Base-by-base conservation (phyloP, 2,113 vertebrate species). In the Peromyscus maniculatus region DNA sequence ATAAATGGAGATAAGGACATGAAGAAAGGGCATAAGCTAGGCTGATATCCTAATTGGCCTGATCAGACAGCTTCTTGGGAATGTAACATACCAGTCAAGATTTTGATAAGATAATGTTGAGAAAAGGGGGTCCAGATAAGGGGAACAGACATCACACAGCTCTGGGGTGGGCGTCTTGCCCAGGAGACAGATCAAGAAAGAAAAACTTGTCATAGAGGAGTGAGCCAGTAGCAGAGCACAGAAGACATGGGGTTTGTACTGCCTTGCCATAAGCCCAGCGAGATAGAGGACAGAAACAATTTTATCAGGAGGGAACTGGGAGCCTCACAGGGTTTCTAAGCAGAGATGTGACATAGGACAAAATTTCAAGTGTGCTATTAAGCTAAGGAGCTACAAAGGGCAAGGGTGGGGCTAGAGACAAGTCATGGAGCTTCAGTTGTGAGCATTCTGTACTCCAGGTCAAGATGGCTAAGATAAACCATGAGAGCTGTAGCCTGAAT, bases 391-490 rank as follows among this genome's bases (percentile, higher is more conserved):
- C 33, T 67, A 1, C 17, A 33, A 36, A 87, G 22, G 17, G 12
- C 39, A 26, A 33, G 21, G 46, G 4, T 4, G 26, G n/a, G 33
- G 5, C 33, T n/a, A 33, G 15, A 55, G 26, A 24, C 33, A 17
- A 6, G 11, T 2, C 5, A 24, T 22, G 22, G 5, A 39, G 21
- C 16, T 22, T 12, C 43, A 19, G 43, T 15, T 43, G 3, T 16
- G 72, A 43, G 28, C 11, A 1, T 31, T 43, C 7, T 36, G 15
- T 8, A 13, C 31, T 31, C 55, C 16, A 24, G 21, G 22, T 13
- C 5, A 16, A 39, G 19, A 7, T 62, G 16, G 33, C 43, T n/a
- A 3, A 4, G 2, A 8, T 13, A 15, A 49, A 28, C 24, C 3
- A 1, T 6, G 11, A 71, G 31, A 89, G 55, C 33, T 28, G 6